A percentile compares a stretch with the other conserved stretches of the same genome.
Evolutionary conservation across 1,140 invertebrate species (phyloP).

Genomic region (Heterodera schachtii): DNA sequence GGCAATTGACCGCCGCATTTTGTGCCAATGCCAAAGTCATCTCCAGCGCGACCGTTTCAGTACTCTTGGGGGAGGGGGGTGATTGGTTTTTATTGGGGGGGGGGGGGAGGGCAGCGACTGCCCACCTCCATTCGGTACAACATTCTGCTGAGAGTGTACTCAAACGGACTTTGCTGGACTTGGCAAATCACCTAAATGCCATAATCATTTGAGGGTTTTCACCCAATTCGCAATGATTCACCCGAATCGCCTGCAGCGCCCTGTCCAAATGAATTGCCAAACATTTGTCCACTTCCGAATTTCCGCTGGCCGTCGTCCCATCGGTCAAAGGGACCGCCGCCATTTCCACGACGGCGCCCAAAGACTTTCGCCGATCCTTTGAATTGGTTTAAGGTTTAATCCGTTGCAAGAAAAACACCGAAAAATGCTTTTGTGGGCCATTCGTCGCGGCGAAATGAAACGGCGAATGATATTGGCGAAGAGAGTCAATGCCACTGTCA

Average conservation of each 20-base stretch:
- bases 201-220: slow-evolving; percentile 9
- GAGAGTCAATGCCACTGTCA: slow-evolving; percentile 57
- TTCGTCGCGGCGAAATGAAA: slow-evolving; percentile 37
- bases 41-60: slow-evolving; percentile 46
- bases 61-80: neutral
- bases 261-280: slow-evolving; percentile 45
- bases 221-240: neutral
- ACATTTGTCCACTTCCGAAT: slow-evolving; percentile 49
- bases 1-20: neutral
- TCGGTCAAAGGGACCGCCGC: neutral
- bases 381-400: neutral
- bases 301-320: slow-evolving; percentile 40
- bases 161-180: slow-evolving; percentile 43
- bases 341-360: slow-evolving; percentile 44
- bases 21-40: slow-evolving; percentile 34
- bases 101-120: neutral
- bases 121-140: slow-evolving; percentile 46
- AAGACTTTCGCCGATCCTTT: slow-evolving; percentile 50
- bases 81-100: neutral
- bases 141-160: slow-evolving; percentile 50
- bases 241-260: slow-evolving; percentile 32
- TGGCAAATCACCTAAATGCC: slow-evolving; percentile 37
- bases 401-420: neutral
- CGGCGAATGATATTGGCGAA: slow-evolving; percentile 51
- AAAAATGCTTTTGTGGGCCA: slow-evolving; percentile 6